Percentiles rank a stretch among this genome's conserved stretches.
These are phyloP conservation scores for Pyrrhopygopsis socrates DNA, from an alignment of 2,888 invertebrate genomes.

Conservation along the genomic window DNA sequence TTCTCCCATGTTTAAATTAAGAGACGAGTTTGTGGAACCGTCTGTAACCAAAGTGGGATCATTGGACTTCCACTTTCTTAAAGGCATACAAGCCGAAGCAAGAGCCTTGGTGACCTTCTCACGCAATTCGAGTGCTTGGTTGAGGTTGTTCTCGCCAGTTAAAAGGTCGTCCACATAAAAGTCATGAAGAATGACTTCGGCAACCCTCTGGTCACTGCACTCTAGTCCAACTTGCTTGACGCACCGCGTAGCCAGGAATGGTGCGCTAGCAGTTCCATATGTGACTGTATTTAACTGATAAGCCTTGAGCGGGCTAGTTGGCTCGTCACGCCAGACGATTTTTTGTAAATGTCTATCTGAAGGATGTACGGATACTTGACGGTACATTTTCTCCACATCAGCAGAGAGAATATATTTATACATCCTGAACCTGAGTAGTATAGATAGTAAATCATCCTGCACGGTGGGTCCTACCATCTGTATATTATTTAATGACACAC, in stretches of 20 bases:
- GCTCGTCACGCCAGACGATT: slow-evolving; percentile 76
- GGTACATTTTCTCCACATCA: slow-evolving; percentile 83
- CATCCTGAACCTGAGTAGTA: slow-evolving; percentile 72
- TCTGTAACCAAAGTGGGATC: slow-evolving; percentile 52
- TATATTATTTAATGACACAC: slow-evolving; percentile 71
- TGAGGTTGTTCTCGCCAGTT: slow-evolving; percentile 41
- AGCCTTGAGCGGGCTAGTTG: slow-evolving; percentile 39
- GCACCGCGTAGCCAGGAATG: slow-evolving; percentile 78
- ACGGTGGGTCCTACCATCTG: slow-evolving; percentile 75
- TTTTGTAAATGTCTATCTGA: slow-evolving; percentile 42
- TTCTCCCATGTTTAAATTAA: slow-evolving; percentile 36
- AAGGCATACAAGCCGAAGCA: slow-evolving; percentile 72
- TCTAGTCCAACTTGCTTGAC: slow-evolving; percentile 76
- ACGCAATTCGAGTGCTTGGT: slow-evolving; percentile 39
- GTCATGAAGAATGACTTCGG: slow-evolving; percentile 72
- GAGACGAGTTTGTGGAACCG: slow-evolving; percentile 14
- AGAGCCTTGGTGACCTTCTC: slow-evolving; percentile 49
- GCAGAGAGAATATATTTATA: slow-evolving; percentile 72
- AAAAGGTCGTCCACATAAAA: slow-evolving; percentile 81
- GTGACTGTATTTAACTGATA: slow-evolving; percentile 81
- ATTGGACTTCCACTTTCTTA: slow-evolving; percentile 80
- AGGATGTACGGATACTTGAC: slow-evolving; percentile 67
- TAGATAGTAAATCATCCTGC: slow-evolving; percentile 79
- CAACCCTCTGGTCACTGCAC: slow-evolving; percentile 57
- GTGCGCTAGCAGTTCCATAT: slow-evolving; percentile 82